Conservation (phyloP, 2,888 invertebrate species). For the Stictocephala bisonia region DNA sequence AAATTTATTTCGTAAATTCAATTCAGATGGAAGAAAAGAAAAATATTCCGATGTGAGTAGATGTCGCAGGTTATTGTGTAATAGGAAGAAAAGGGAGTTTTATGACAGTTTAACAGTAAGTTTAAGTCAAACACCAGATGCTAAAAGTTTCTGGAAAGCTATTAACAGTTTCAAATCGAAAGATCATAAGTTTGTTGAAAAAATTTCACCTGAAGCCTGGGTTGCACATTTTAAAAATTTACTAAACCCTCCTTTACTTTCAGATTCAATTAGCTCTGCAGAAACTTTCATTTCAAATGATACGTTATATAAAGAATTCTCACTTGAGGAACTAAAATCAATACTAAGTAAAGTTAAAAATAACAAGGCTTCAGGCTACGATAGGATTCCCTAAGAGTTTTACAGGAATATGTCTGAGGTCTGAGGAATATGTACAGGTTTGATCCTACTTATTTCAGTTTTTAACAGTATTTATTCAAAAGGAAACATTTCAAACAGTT, state of each 20-base stretch:
- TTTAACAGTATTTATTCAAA: background rate
- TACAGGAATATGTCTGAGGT: background rate
- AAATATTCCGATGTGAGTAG: background rate
- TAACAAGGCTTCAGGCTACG: conserved; percentile 1
- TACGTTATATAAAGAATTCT: background rate
- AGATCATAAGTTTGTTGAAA: background rate
- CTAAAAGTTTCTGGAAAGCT: background rate
- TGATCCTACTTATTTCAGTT: background rate
- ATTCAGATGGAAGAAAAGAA: background rate
- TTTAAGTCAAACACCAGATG: background rate
- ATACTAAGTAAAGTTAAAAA: background rate
- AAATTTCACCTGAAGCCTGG: background rate
- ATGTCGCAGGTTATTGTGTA: background rate
- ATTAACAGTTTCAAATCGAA: background rate
- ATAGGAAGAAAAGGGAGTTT: background rate
- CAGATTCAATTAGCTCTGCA: background rate
- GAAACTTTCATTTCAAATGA: background rate
- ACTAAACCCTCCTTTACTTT: background rate
- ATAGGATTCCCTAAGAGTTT: conserved; percentile 7
- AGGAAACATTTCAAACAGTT: background rate
- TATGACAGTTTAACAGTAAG: background rate
- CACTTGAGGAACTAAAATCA: background rate
- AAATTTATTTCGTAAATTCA: background rate
- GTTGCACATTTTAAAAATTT: background rate
- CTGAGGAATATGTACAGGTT: too few relatives aligned